Evolutionary conservation across 64 coral and sea anemone species (phyloP), one percentile per base, ranked within the genome.

Genomic region (Catalaphyllia jardinei): DNA sequence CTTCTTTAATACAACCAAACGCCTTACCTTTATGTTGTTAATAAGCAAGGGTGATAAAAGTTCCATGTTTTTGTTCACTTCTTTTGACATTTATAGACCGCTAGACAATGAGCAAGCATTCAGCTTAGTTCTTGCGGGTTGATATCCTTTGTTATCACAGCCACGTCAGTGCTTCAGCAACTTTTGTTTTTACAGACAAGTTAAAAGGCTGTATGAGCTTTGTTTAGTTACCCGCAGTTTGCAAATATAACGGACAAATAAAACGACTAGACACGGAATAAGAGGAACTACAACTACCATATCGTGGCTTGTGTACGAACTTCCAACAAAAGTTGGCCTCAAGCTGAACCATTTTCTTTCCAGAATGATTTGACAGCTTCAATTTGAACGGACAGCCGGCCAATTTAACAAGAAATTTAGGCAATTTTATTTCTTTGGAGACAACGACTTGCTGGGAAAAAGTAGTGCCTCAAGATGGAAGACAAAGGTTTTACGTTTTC

Each of bases 31-130:
- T 71, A 71, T 85, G 31, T 69, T 51, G 10, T n/a, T 51, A 85
- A 85, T 51, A 85, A 67, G 25, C 13, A 63, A 71, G 81, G 13
- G 28, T 67, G 63, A 85, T 85, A 85, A 85, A 71, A 69, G 38
- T 25, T 72, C 63, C 62, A 71, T 71, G 24, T 51, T 22, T 71
- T 85, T 85, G 81, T 85, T 69, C 78, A 61, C 30, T n/a, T 67
- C 62, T 33, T 85, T 67, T 85, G 62, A 85, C 62, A 6, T n/a
- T 64, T 71, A 71, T 14, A 81, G 79, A 85, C 35, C 51, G 17
- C 63, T 50, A 85, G 81, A 85, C 81, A 85, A 85, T 85, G 22
- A 85, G 42, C 38, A 71, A 85, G 63, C 81, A 85, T 85, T 85
- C n/a, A 85, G 62, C 63, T 27, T 71, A 67, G 38, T 57, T 85